Percentiles rank a stretch among this genome's conserved stretches.
Conservation (phyloP, 1,140 invertebrate genomes). For the Eubasilissa regina region DNA sequence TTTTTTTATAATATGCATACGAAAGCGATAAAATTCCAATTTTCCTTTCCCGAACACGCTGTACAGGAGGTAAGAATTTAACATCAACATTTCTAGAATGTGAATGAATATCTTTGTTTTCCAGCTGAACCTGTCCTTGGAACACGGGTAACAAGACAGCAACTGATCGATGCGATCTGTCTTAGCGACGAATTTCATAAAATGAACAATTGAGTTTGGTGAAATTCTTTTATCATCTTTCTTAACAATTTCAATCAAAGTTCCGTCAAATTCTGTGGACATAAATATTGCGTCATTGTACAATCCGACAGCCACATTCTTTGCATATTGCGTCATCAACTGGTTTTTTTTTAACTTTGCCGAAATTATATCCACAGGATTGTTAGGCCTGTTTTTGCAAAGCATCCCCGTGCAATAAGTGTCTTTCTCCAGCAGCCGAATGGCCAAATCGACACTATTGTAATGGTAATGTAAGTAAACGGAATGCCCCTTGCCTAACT, state of each 20-base stretch:
- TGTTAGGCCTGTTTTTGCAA: not conserved
- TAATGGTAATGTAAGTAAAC: constrained; percentile 17
- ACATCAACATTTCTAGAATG: constrained; percentile 12
- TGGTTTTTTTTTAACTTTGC: not conserved
- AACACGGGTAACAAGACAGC: not conserved
- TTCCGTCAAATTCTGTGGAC: constrained; percentile 13
- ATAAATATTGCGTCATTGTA: not conserved
- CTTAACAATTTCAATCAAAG: not conserved
- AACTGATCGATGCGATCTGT: not conserved
- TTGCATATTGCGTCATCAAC: not conserved
- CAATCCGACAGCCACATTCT: not conserved
- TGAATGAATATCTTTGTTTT: constrained; percentile 21
- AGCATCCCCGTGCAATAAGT: constrained; percentile 24
- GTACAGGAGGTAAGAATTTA: constrained; percentile 1
- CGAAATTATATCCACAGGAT: not conserved
- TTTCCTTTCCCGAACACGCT: not conserved
- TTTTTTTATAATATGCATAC: not conserved
- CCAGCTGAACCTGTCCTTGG: not conserved
- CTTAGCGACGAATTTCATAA: not conserved
- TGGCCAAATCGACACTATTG: not conserved
- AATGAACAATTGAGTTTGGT: constrained; percentile 5
- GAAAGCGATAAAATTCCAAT: not conserved
- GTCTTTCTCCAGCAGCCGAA: not conserved
- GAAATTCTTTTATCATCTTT: not conserved
- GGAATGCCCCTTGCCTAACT: not conserved